Percentiles rank a stretch among this genome's conserved stretches.
phyloP scores from a whole-genome alignment of 1,140 invertebrate genomes.

The Drosophila gunungcola region DNA sequence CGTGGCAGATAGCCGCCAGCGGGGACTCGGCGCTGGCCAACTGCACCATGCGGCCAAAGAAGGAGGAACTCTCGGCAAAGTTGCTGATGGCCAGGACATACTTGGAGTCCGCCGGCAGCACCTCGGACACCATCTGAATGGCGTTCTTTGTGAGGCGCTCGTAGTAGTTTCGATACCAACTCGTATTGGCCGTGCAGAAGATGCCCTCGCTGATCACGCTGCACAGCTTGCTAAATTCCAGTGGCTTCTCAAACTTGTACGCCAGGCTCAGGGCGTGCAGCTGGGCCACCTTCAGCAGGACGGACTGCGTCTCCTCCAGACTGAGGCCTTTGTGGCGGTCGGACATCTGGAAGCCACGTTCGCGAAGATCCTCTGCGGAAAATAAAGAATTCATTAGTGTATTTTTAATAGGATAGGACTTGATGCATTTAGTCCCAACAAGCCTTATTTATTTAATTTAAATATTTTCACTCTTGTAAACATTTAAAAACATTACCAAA shows the following conservation, averaged over 20 bases:
- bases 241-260: conserved; percentile 87
- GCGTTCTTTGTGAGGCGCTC: conserved; percentile 88
- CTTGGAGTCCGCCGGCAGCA: conserved; percentile 86
- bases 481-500: no score
- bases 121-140: conserved; percentile 88
- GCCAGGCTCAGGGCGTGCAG: conserved; percentile 89
- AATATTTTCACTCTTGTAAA: no score
- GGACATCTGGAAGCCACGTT: conserved; percentile 88
- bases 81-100: conserved; percentile 87
- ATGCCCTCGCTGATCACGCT: conserved; percentile 86
- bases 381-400: not conserved
- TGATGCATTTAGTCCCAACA: no score
- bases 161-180: conserved; percentile 90
- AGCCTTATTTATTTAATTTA: no score
- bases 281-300: conserved; percentile 87
- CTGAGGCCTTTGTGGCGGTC: conserved; percentile 88
- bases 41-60: conserved; percentile 89
- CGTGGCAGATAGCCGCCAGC: conserved; percentile 89
- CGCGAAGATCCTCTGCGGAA: conserved; percentile 85
- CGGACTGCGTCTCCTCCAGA: conserved; percentile 87
- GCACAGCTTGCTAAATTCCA: conserved; percentile 87
- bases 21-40: conserved; percentile 87
- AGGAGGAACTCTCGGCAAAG: conserved; percentile 88
- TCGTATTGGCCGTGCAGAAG: conserved; percentile 88
- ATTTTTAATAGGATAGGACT: no score